These are phyloP conservation scores for Drosophila dunni DNA, from an alignment of 1,140 invertebrate genomes.

Conservation along the genomic window DNA sequence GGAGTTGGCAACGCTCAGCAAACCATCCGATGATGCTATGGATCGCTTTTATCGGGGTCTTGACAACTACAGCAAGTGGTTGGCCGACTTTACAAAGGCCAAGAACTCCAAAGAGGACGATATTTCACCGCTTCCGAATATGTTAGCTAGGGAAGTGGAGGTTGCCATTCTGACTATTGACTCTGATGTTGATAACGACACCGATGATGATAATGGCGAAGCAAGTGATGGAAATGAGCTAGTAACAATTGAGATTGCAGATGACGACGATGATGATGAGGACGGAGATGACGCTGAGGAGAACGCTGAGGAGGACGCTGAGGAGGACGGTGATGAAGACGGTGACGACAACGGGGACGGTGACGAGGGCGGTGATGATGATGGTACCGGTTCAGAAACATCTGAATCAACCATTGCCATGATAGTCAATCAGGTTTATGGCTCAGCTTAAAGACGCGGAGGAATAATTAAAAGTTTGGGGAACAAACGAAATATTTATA, in stretches of 20 bases:
- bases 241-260: background rate
- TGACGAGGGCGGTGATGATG: background rate
- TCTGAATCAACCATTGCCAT: slow-evolving; percentile 9
- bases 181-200: slow-evolving; percentile 6
- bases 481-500: background rate
- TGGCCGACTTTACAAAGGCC: slow-evolving; percentile 2
- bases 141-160: background rate
- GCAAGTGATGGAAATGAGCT: background rate
- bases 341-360: slow-evolving; percentile 1
- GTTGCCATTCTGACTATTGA: background rate
- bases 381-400: background rate
- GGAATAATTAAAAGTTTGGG: background rate
- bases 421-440: slow-evolving; percentile 16
- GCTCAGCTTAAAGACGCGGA: slow-evolving; percentile 1
- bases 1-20: background rate
- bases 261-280: slow-evolving; percentile 4
- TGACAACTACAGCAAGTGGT: slow-evolving; percentile 24
- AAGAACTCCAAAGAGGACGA: background rate
- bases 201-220: background rate
- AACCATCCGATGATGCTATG: background rate
- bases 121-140: background rate
- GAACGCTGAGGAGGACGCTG: background rate
- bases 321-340: background rate
- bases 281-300: background rate
- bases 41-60: slow-evolving; percentile 39